Conservation (phyloP, 2,113 vertebrate species). For the Ginglymostoma cirratum region DNA sequence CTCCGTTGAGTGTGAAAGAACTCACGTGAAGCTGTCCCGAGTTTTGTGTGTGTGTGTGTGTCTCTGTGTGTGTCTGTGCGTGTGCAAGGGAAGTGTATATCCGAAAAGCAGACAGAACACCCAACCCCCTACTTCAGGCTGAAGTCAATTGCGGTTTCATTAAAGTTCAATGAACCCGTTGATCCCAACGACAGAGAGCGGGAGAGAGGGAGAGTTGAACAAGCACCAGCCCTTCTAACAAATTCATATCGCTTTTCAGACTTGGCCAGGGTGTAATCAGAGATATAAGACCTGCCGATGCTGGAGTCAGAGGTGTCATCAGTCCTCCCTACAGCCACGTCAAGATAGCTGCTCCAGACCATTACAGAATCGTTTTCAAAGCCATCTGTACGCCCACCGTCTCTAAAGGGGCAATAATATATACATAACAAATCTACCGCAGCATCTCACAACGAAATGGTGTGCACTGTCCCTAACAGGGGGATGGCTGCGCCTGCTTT, state of each 20-base stretch:
- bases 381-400: background rate
- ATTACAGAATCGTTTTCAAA: background rate
- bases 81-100: background rate
- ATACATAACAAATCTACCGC: background rate
- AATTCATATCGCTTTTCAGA: background rate
- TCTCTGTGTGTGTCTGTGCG: too few species aligned
- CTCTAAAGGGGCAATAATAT: background rate
- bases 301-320: background rate
- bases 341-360: background rate
- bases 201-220: too few species aligned
- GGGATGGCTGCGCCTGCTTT: background rate
- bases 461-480: background rate
- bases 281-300: too few species aligned
- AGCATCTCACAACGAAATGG: background rate
- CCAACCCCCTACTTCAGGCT: background rate
- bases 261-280: background rate
- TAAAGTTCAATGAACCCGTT: conserved; percentile 6
- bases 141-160: background rate
- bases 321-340: background rate
- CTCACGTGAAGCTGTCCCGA: background rate
- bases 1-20: background rate
- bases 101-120: background rate
- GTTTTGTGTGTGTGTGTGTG: background rate
- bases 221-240: background rate
- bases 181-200: background rate